Evolutionary conservation across 2,113 vertebrate species (phyloP).

Genomic region (Aphyosemion australe): DNA sequence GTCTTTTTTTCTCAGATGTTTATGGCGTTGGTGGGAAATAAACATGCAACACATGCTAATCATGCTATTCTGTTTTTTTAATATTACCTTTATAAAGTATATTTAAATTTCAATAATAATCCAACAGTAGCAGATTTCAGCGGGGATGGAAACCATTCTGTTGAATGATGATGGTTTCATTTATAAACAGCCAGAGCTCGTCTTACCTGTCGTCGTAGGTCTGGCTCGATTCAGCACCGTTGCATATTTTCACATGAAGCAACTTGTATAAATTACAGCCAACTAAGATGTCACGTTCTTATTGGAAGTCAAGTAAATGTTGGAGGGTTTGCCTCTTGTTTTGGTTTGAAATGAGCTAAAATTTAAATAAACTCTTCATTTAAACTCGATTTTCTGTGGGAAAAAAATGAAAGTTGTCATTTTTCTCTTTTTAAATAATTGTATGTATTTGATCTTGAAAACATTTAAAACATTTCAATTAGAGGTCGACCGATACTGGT

Average conservation of each 20-base stretch:
- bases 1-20: background rate
- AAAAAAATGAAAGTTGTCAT: too few relatives aligned
- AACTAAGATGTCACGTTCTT: slow-evolving; percentile 1
- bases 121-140: background rate
- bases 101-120: background rate
- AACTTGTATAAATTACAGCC: slow-evolving; percentile 1
- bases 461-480: too few relatives aligned
- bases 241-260: slow-evolving; percentile 16
- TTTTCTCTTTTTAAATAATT: too few relatives aligned
- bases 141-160: too few relatives aligned
- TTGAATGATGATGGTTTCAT: background rate
- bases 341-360: background rate
- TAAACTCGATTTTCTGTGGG: too few relatives aligned
- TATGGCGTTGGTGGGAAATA: background rate
- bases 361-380: too few relatives aligned
- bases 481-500: too few relatives aligned
- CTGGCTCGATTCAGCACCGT: background rate
- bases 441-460: too few relatives aligned
- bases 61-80: too few relatives aligned
- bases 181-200: background rate
- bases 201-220: background rate
- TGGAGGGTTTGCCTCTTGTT: background rate
- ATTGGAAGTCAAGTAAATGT: background rate
- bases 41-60: background rate
- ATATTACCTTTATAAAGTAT: background rate